phyloP scores from a whole-genome alignment of 2,888 invertebrate species.

The Athripsodes cinereus region DNA sequence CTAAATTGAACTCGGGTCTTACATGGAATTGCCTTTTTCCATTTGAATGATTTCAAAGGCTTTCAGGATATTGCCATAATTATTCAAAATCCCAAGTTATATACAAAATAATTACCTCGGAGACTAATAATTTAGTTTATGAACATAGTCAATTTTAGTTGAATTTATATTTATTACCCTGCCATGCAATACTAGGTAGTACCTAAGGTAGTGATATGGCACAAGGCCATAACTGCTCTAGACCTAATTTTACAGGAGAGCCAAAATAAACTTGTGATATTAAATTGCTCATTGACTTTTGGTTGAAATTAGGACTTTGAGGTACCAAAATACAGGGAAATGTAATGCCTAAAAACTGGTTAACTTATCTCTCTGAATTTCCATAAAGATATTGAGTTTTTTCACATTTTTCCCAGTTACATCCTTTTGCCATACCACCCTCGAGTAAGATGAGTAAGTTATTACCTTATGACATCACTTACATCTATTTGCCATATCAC shows the following conservation, averaged over 20 bases:
- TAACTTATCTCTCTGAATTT: neutral
- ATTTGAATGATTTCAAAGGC: neutral
- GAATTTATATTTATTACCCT: no score
- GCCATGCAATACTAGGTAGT: no score
- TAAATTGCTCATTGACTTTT: neutral
- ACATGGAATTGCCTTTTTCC: neutral
- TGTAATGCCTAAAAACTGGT: neutral
- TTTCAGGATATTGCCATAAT: neutral
- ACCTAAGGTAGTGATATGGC: conserved; percentile 1
- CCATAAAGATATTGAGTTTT: neutral
- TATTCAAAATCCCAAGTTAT: neutral
- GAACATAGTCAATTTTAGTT: no score
- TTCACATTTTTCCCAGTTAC: neutral
- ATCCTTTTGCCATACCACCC: neutral
- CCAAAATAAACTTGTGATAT: conserved; percentile 3
- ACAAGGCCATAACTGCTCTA: neutral
- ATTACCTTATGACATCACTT: conserved; percentile 3
- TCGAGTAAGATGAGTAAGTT: neutral
- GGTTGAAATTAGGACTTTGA: neutral
- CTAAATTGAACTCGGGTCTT: neutral
- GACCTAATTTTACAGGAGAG: conserved; percentile 1
- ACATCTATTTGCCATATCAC: neutral
- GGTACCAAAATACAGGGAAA: neutral
- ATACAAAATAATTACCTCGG: neutral
- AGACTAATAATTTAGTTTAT: neutral